Conservation (phyloP, 2,113 vertebrate genomes). For the Podarcis cretensis region DNA sequence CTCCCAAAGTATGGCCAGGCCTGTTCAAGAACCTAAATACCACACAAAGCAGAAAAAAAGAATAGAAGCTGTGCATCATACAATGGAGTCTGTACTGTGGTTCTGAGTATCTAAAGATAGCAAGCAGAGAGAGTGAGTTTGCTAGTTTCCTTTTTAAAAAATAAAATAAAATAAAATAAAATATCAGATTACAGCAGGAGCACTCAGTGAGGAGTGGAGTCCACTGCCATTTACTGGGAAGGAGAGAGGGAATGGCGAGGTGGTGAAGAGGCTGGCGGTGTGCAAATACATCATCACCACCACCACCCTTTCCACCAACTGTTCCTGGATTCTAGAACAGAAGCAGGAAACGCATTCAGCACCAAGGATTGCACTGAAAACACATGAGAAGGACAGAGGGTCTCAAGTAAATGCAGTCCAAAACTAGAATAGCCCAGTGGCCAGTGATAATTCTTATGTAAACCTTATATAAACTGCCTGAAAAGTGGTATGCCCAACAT, state of each 20-base stretch:
- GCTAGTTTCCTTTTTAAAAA: no score
- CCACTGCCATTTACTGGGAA: no score
- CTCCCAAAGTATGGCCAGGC: constrained; percentile 94
- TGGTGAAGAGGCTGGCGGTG: no score
- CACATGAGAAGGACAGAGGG: neutral
- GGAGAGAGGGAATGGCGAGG: no score
- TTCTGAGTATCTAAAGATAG: neutral
- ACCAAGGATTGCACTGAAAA: neutral
- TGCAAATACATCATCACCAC: no score
- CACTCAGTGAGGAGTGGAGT: no score
- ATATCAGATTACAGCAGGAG: no score
- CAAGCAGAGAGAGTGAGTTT: no score
- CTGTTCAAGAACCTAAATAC: constrained; percentile 86
- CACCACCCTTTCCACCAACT: no score
- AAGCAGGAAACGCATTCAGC: no score
- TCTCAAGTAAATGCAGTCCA: neutral
- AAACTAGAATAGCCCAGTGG: neutral
- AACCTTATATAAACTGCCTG: neutral
- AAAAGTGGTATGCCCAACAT: neutral
- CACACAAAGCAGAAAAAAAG: neutral
- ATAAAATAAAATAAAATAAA: no score
- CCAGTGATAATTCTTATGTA: neutral
- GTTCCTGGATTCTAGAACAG: neutral
- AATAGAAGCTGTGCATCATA: neutral
- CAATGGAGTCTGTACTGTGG: neutral